Evolutionary conservation across 2,888 invertebrate genomes (phyloP), one percentile per base, ranked within the genome.

Genomic region (Geotrupes spiniger): DNA sequence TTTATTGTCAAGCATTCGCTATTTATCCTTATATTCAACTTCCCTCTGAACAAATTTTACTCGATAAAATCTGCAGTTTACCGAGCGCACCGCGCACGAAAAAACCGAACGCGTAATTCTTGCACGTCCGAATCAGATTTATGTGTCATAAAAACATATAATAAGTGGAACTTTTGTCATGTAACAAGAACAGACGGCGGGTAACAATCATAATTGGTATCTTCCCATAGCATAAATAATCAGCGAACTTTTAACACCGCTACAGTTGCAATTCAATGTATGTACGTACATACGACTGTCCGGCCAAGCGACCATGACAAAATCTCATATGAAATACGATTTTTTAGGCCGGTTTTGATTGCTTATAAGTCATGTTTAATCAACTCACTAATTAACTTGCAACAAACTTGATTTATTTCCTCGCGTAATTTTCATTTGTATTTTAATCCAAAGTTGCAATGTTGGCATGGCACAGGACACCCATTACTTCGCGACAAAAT

Each of bases 221-320:
- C 53, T 57, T 57, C 55, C 55, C 53, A 57, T 53, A 40, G 53
- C 49, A 57, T 57, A 51, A 46, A 42, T 53, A 55, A 57, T 51
- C 44, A 14, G 37, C 26, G 16, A n/a, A 9, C 2, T 15, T 11
- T 8, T 36, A 16, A 36, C 16, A 36, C 16, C 15, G 36, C 21
- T 21, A 21, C 21, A 21, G 6, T 21, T 6, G 21, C 6, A 21
- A 21, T 21, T 21, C 21, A 21, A 21, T 3, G 21, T 21, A 21
- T 3, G 21, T 3, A 21, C 21, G 6, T 4, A 3, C 6, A 3
- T 4, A 21, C 21, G 21, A n/a, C n/a, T n/a, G n/a, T n/a, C n/a
- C 21, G 3, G 21, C 6, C 21, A 6, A 21, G 4, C 21, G 6
- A 21, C 21, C 21, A 21, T 6, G n/a, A n/a, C n/a, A n/a, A 21